Base-by-base conservation (phyloP, 2,888 invertebrate species). In the Cosmia trapezina region DNA sequence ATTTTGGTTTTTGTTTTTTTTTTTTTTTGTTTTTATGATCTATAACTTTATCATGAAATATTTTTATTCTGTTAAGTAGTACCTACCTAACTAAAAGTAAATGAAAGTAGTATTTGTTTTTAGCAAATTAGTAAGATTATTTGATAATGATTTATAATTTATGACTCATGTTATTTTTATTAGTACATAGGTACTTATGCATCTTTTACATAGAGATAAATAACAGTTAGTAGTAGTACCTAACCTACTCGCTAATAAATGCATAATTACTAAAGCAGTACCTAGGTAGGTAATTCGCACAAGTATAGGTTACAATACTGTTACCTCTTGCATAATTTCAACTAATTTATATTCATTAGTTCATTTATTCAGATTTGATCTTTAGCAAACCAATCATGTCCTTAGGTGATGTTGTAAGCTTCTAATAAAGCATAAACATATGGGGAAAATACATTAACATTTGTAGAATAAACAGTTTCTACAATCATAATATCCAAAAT, bases 291-390 rank as follows among this genome's bases (percentile, higher is more conserved):
- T 79, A 67, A 57, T 64, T 70, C 63, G 4, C 70, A 80, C 51
- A 63, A 56, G 54, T 73, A 67, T 68, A n/a, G 17, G 51, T 78
- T 80, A 69, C 75, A 43, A 65, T 49, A 53, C 56, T 62, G 61
- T 66, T 70, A 71, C 70, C 53, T 72, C 51, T 83, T 80, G 72
- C 72, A 49, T 68, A 83, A 83, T 77, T 57, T 49, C n/a, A 59
- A 56, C 57, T 76, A 28, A 81, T 77, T 68, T 66, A 69, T 57
- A 83, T 80, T 76, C 63, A 80, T 54, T 54, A 54, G n/a, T 70
- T 70, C 66, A 83, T 71, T 76, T 70, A 76, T 80, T 68, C 74
- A 70, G 57, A 66, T 59, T 63, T 57, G 54, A 62, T 76, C 67
- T 73, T 69, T 77, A 62, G 47, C 59, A 64, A 56, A 57, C 56